Conservation (phyloP, 2,888 invertebrate species). For the Noctua janthina region DNA sequence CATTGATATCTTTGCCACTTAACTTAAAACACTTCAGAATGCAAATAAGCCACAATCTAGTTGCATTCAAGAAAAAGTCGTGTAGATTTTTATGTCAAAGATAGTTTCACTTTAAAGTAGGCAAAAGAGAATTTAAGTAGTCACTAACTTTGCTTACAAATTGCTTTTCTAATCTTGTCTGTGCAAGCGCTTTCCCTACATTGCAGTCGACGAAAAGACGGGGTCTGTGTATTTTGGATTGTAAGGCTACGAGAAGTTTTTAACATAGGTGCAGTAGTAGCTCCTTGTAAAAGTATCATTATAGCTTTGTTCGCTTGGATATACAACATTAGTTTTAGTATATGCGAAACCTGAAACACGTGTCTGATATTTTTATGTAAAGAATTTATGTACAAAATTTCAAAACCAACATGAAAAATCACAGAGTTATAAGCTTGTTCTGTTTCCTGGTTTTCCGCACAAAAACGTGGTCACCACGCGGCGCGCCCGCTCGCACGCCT, state of each 20-base stretch:
- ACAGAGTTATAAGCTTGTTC: too few species aligned
- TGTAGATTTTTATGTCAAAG: slow-evolving; percentile 52
- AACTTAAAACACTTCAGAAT: slow-evolving; percentile 68
- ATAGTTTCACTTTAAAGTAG: slow-evolving; percentile 41
- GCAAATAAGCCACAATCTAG: slow-evolving; percentile 71
- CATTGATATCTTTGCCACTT: slow-evolving; percentile 57
- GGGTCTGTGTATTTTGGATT: neutral
- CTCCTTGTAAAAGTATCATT: neutral
- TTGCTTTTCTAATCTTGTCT: slow-evolving; percentile 16
- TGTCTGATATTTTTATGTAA: too few species aligned
- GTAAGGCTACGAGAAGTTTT: neutral
- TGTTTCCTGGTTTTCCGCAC: too few species aligned
- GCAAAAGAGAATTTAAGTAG: slow-evolving; percentile 25
- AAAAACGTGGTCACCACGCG: too few species aligned
- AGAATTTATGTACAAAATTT: too few species aligned
- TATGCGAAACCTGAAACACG: too few species aligned
- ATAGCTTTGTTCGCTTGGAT: too few species aligned
- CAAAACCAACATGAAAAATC: too few species aligned
- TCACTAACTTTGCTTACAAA: slow-evolving; percentile 35
- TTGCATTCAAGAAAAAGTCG: slow-evolving; percentile 66
- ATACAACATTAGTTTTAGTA: too few species aligned
- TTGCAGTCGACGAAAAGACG: neutral
- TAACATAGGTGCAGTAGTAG: neutral
- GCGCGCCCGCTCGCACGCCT: too few species aligned
- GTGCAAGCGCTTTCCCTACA: neutral